phyloP scores from a whole-genome alignment of 23 tunicate genomes.

The Styela plicata region DNA sequence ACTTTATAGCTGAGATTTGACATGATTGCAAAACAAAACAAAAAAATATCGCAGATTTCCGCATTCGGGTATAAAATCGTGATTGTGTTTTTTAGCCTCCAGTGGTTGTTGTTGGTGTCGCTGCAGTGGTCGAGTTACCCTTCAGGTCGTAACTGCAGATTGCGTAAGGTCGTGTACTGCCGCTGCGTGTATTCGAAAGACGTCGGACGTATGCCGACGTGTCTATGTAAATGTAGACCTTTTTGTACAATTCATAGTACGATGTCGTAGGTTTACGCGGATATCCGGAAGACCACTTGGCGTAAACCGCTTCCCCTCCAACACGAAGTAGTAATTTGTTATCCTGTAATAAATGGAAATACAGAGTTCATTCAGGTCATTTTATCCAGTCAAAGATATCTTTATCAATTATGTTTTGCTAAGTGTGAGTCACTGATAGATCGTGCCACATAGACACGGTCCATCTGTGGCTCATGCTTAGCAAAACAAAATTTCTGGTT shows the following conservation, averaged over 20 bases:
- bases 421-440: no score
- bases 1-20: no score
- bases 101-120: slow-evolving; percentile 11
- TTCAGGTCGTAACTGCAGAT: slow-evolving; percentile 16
- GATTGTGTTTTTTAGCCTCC: no score
- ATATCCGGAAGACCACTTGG: slow-evolving; percentile 29
- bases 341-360: slow-evolving; percentile 10
- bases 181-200: slow-evolving; percentile 4
- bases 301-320: slow-evolving; percentile 21
- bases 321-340: slow-evolving; percentile 21
- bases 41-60: no score
- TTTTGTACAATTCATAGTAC: slow-evolving; percentile 14
- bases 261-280: slow-evolving; percentile 23
- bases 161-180: slow-evolving; percentile 12
- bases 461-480: no score
- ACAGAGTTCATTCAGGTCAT: neutral
- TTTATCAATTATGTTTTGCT: no score
- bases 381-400: no score
- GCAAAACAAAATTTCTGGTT: no score
- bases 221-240: slow-evolving; percentile 29
- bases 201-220: slow-evolving; percentile 26
- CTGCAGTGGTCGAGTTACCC: slow-evolving; percentile 2
- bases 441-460: no score
- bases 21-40: no score
- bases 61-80: no score